phyloP scores from a whole-genome alignment of 1,140 invertebrate genomes.

The Drosophila pseudoananassae region DNA sequence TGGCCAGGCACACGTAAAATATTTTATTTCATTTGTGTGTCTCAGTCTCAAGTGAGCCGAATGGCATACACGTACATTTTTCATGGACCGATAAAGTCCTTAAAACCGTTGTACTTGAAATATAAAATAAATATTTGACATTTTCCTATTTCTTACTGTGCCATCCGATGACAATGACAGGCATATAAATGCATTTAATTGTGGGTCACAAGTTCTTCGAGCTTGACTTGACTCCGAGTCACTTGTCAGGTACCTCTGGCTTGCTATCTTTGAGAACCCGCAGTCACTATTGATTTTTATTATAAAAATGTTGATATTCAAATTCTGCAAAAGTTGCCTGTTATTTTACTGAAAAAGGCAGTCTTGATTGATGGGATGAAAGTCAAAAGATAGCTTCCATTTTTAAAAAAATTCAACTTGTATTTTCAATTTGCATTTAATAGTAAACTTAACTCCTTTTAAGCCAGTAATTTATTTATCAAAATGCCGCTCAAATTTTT shows the following conservation, averaged over 20 bases:
- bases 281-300: slow-evolving; percentile 20
- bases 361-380: not conserved
- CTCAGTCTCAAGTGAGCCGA: slow-evolving; percentile 43
- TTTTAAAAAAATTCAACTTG: too few relatives aligned
- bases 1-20: slow-evolving; percentile 50
- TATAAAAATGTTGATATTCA: not conserved
- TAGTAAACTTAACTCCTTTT: not conserved
- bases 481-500: not conserved
- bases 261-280: slow-evolving; percentile 27
- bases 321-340: not conserved
- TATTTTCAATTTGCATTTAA: not conserved
- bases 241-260: slow-evolving; percentile 12
- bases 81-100: slow-evolving; percentile 37
- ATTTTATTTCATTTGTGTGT: slow-evolving; percentile 73
- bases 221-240: slow-evolving; percentile 24
- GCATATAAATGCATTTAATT: slow-evolving; percentile 79
- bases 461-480: slow-evolving; percentile 3
- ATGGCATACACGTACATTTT: slow-evolving; percentile 19
- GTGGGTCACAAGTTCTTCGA: slow-evolving; percentile 44
- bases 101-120: slow-evolving; percentile 50
- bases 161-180: slow-evolving; percentile 69
- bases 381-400: too few relatives aligned
- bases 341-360: not conserved
- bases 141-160: slow-evolving; percentile 56
- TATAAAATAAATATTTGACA: slow-evolving; percentile 75